Conservation (phyloP, 2,797 vertebrate genomes). For the Vespertilio murinus region DNA sequence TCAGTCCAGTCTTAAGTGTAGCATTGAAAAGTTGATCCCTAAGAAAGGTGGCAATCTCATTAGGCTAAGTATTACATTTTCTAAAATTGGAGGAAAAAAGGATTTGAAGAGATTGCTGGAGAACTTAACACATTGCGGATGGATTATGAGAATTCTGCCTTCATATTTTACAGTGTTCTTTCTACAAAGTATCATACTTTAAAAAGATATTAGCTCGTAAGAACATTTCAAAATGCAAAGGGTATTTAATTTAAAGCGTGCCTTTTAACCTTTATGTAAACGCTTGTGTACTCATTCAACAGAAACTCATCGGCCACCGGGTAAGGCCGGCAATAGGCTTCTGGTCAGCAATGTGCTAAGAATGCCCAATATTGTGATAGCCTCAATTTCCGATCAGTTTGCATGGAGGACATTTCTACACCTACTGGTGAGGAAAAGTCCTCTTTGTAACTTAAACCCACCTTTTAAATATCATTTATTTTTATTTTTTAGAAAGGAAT, state of each 20-base stretch:
- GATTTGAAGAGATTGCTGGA: not conserved
- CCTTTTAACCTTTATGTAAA: no score
- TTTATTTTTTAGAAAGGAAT: not conserved
- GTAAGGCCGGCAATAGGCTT: no score
- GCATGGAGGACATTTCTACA: not conserved
- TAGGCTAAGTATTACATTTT: slow-evolving; percentile 32
- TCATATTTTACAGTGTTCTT: no score
- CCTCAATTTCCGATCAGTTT: slow-evolving; percentile 13
- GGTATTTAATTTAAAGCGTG: no score
- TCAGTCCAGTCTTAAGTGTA: not conserved
- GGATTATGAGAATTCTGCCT: no score
- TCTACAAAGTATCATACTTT: no score
- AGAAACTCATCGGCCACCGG: no score
- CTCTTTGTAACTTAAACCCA: not conserved
- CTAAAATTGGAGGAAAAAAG: not conserved
- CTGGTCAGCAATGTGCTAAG: not conserved
- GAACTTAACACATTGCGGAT: not conserved
- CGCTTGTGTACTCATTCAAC: no score
- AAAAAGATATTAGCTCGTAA: no score
- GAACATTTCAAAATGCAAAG: no score
- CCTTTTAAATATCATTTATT: not conserved
- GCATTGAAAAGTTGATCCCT: not conserved
- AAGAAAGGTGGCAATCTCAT: not conserved
- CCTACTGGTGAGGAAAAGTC: not conserved
- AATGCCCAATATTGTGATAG: not conserved